Percentiles rank a stretch among this genome's conserved stretches.
Evolutionary conservation across 2,113 vertebrate genomes (phyloP).

Genomic region (Theristicus caerulescens): DNA sequence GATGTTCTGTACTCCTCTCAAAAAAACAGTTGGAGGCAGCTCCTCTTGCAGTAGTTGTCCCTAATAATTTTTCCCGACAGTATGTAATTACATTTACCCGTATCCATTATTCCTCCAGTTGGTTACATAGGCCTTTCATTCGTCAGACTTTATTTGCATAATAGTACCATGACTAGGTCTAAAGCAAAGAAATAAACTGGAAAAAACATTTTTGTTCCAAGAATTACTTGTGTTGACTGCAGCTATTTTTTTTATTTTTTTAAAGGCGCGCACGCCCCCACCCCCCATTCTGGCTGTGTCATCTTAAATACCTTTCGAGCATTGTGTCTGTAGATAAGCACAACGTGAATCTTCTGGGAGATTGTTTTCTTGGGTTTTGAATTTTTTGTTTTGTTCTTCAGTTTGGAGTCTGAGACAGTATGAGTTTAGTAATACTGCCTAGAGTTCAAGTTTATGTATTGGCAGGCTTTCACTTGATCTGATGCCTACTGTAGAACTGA

Average conservation of each 20-base stretch:
- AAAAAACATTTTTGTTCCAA: background rate
- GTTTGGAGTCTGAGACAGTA: background rate
- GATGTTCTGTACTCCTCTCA: background rate
- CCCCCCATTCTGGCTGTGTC: background rate
- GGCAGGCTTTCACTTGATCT: background rate
- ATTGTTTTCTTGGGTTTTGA: background rate
- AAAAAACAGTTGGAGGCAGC: background rate
- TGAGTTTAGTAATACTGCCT: background rate
- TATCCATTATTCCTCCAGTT: background rate
- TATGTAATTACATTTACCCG: conserved; percentile 22
- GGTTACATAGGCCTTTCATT: background rate
- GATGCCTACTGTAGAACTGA: background rate
- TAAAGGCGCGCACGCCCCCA: background rate
- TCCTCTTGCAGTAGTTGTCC: conserved; percentile 26
- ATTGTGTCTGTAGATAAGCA: background rate
- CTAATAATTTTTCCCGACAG: conserved; percentile 20
- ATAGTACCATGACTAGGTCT: background rate
- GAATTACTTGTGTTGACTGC: background rate
- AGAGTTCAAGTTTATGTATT: background rate
- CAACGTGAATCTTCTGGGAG: background rate
- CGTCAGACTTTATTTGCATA: background rate
- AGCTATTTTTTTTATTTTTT: background rate
- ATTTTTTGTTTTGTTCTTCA: background rate
- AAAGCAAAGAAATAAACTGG: background rate
- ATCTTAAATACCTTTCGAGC: background rate